Conservation (phyloP, 2,888 invertebrate genomes). For the Laspeyria flexula region DNA sequence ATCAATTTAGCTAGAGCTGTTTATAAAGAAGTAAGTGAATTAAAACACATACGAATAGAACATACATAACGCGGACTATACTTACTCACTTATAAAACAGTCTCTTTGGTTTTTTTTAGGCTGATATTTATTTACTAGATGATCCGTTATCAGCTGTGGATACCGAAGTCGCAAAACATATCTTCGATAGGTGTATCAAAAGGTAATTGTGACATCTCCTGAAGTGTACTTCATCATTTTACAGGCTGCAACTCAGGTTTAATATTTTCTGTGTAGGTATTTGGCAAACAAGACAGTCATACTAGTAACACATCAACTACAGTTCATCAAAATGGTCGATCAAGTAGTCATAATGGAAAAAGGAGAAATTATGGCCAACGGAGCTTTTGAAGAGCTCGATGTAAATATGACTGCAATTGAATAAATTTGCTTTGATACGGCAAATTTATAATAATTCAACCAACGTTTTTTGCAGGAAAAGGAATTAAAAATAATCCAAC, state of each 20-base stretch:
- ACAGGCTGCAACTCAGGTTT: background rate
- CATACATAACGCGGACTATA: too few species aligned
- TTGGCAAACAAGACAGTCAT: slow-evolving; percentile 90
- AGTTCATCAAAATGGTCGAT: slow-evolving; percentile 90
- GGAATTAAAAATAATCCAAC: slow-evolving; percentile 67
- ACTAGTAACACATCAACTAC: slow-evolving; percentile 94
- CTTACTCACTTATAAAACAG: too few species aligned
- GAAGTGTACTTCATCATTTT: background rate
- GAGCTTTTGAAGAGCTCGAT: slow-evolving; percentile 68
- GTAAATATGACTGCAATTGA: slow-evolving; percentile 50
- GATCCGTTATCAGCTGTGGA: slow-evolving; percentile 92
- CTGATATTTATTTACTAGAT: slow-evolving; percentile 91
- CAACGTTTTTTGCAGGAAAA: slow-evolving; percentile 65
- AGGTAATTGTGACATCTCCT: slow-evolving; percentile 47
- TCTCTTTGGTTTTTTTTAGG: slow-evolving; percentile 65
- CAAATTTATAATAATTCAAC: too few species aligned
- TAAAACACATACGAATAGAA: background rate
- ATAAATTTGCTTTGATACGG: too few species aligned
- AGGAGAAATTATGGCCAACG: slow-evolving; percentile 68
- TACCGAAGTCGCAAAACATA: slow-evolving; percentile 88
- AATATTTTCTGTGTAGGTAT: slow-evolving; percentile 55
- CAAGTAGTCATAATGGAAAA: slow-evolving; percentile 81
- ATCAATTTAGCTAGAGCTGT: slow-evolving; percentile 88
- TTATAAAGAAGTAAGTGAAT: slow-evolving; percentile 80
- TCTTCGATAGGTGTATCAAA: slow-evolving; percentile 89